Evolutionary conservation across 2,113 vertebrate species (phyloP).

Genomic region (Myrmecobius fasciatus): DNA sequence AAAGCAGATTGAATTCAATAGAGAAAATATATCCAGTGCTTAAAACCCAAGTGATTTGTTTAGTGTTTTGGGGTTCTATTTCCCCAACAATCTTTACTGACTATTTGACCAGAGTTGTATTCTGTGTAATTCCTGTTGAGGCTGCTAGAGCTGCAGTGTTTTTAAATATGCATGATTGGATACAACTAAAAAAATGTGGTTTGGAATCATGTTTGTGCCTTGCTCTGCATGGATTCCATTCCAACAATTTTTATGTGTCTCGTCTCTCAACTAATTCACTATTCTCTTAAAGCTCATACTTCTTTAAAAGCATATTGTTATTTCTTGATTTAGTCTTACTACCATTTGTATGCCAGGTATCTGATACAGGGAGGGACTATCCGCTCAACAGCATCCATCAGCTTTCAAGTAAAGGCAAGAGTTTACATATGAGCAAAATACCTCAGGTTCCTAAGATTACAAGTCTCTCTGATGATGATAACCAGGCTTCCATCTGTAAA

Average conservation of each 20-base stretch:
- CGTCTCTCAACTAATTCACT: constrained; percentile 28
- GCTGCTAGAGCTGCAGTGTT: constrained; percentile 6
- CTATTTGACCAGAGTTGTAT: not conserved
- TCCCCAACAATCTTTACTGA: not conserved
- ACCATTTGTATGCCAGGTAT: not conserved
- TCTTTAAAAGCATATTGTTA: not conserved
- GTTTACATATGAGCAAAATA: not conserved
- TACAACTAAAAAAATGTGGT: constrained; percentile 40
- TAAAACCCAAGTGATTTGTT: not conserved
- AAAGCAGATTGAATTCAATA: not conserved
- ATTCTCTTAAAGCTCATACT: not conserved
- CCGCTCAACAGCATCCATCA: not conserved
- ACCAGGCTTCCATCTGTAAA: not conserved
- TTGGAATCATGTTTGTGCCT: constrained; percentile 39
- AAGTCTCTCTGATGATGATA: not conserved
- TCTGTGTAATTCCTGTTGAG: not conserved
- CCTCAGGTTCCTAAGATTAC: not conserved
- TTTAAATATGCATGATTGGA: constrained; percentile 1
- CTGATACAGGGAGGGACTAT: not conserved
- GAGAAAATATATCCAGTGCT: not conserved
- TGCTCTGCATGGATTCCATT: constrained; percentile 19
- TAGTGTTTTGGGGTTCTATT: not conserved
- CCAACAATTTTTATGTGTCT: constrained; percentile 7
- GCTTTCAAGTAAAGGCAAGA: not conserved
- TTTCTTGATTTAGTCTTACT: constrained; percentile 16